Evolutionary conservation across 2,113 vertebrate species (phyloP), one percentile per base, ranked within the genome.

Genomic region (Campylomormyrus tamandua): DNA sequence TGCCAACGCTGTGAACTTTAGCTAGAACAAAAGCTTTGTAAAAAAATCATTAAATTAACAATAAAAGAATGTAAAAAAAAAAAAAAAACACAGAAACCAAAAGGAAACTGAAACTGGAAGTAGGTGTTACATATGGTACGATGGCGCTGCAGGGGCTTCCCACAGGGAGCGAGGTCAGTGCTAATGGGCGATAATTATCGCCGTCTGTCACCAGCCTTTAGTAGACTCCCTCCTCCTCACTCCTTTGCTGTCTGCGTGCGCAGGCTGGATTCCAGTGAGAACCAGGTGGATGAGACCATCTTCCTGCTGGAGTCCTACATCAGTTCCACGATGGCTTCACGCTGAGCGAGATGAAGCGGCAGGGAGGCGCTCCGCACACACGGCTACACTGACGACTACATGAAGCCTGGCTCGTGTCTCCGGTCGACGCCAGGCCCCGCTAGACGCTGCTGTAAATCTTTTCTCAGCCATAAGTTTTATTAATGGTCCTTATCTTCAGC

Each of bases 211-310:
- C 2, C 2, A 52, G 46, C 11, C 48, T 49, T 27, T 45, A n/a
- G 8, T 52, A 52, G 45, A 27, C 10, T 31, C 49, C 50, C 45
- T 45, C n/a, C 49, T 53, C 88, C 19, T 31, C 35, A 15, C 74
- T 56, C 49, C 27, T 56, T 35, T 56, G n/a, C 42, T 39, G n/a
- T 86, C 84, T 19, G 46, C 62, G 17, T 17, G 9, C 27, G 46
- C 94, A 99, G 98, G 95, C 93, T 98, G 77, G 98, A 99, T 84
- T 97, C 97, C 87, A 97, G 97, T 48, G 98, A 98, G 92, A 98
- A 97, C 92, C 97, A 98, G 90, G 98, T 98, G 17, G 98, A 98
- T 39, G 98, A 99, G 94, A 98, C 97, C 88, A 97, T 98, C 90
- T 98, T 99, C 89, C 94, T 98, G 15, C 92, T 99, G 56, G 97